Evolutionary conservation across 2,888 invertebrate genomes (phyloP).

Genomic region (Gonocerus acuteangulatus): DNA sequence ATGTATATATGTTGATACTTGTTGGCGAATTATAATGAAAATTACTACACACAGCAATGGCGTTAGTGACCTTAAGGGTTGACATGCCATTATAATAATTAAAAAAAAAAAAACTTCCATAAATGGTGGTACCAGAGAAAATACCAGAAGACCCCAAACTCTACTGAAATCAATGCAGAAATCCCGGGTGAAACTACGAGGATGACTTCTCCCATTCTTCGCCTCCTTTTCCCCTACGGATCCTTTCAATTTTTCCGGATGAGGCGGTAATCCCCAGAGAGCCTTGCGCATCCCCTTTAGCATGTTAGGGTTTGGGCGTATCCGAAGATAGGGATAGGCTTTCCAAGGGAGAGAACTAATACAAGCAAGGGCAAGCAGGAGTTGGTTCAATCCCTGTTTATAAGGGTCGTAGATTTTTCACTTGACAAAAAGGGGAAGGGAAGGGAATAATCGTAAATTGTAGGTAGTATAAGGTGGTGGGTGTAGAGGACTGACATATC

Average conservation of each 20-base stretch:
- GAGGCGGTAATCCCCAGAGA: conserved; percentile 17
- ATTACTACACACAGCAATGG: too few relatives aligned
- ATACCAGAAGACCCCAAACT: too few relatives aligned
- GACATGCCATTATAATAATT: too few relatives aligned
- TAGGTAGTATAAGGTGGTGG: conserved; percentile 27
- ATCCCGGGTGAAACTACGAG: too few relatives aligned
- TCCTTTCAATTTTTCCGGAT: conserved; percentile 23
- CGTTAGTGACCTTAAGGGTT: too few relatives aligned
- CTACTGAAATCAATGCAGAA: too few relatives aligned
- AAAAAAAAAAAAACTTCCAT: too few relatives aligned
- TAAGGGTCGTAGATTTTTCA: conserved; percentile 37
- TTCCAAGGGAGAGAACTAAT: not conserved
- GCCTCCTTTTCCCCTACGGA: conserved; percentile 3
- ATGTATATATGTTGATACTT: too few relatives aligned
- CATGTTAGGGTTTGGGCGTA: not conserved
- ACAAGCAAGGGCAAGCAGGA: conserved; percentile 21
- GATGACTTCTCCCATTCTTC: too few relatives aligned
- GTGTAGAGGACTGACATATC: not conserved
- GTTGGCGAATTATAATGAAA: too few relatives aligned
- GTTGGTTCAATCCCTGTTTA: conserved; percentile 34
- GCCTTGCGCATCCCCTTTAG: conserved; percentile 13
- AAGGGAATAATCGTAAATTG: conserved; percentile 33
- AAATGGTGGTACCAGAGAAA: too few relatives aligned
- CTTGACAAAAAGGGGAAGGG: conserved; percentile 29
- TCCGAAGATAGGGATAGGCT: not conserved